Conservation (phyloP, 2,113 vertebrate genomes). For the Eptesicus fuscus region DNA sequence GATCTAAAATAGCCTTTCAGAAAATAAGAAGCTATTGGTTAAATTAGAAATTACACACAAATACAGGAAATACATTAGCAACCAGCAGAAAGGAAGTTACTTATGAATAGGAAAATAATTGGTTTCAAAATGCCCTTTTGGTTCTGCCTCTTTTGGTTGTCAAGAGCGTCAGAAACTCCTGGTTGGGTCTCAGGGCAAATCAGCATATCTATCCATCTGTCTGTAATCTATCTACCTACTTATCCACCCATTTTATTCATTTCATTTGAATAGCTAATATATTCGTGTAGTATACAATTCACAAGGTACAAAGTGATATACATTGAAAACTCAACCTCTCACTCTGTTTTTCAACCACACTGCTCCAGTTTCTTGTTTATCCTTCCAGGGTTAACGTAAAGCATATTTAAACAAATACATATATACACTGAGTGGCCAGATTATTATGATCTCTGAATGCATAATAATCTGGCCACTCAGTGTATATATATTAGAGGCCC, state of each 20-base stretch:
- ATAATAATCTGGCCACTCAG: too few species aligned
- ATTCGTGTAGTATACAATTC: neutral
- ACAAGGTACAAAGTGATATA: neutral
- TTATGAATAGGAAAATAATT: neutral
- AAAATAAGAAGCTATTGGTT: neutral
- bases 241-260: neutral
- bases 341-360: neutral
- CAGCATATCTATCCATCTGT: neutral
- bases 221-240: neutral
- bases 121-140: neutral
- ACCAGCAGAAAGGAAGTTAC: neutral
- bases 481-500: too few species aligned
- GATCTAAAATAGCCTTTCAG: neutral
- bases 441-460: too few species aligned
- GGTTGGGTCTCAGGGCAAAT: neutral
- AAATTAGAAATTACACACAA: neutral
- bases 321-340: neutral
- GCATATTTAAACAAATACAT: neutral
- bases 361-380: neutral
- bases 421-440: too few species aligned
- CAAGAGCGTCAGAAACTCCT: neutral
- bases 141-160: neutral
- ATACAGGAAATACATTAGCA: neutral
- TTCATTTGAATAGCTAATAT: neutral
- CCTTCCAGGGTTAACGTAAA: neutral